Evolutionary conservation across 2,797 vertebrate species (phyloP).

Genomic region (Cynopterus sphinx): DNA sequence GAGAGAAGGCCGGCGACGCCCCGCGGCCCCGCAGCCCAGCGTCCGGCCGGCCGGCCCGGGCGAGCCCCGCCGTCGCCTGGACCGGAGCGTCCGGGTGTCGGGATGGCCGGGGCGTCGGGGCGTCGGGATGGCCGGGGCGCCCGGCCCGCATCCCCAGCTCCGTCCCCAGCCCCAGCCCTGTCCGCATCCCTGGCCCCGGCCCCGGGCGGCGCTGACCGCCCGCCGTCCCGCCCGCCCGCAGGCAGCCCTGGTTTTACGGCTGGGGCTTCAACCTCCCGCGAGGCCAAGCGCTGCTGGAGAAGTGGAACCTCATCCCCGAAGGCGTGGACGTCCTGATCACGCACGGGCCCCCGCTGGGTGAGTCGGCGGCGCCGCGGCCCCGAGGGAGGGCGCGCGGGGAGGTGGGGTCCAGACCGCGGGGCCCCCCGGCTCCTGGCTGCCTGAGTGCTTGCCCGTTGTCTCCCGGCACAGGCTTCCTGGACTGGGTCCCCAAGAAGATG

Average conservation of each 20-base stretch:
- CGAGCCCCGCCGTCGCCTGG: rapidly evolving
- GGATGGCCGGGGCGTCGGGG: no score
- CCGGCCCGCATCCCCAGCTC: no score
- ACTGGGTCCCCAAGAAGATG: constrained; percentile 99
- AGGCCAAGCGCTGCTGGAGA: constrained; percentile 97
- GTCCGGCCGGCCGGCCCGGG: rapidly evolving
- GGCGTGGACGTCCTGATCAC: constrained; percentile 96
- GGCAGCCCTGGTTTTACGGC: constrained; percentile 99
- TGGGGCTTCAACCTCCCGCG: constrained; percentile 98
- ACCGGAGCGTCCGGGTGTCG: rapidly evolving
- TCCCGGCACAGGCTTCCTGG: constrained; percentile 90
- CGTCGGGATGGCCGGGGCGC: neutral
- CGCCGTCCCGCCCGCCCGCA: constrained; percentile 79
- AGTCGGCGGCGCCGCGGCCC: constrained; percentile 72
- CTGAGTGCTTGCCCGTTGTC: neutral
- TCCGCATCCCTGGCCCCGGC: no score
- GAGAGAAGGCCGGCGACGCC: rapidly evolving
- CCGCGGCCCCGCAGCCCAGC: rapidly evolving
- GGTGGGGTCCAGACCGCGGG: no score
- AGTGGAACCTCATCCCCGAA: constrained; percentile 98
- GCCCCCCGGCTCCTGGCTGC: no score
- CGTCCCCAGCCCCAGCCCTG: no score
- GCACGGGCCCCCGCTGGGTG: constrained; percentile 97
- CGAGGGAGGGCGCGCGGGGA: neutral
- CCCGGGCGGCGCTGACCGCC: no score